Conservation (phyloP, 2,797 vertebrate genomes). For the Tokudaia muenninki region DNA sequence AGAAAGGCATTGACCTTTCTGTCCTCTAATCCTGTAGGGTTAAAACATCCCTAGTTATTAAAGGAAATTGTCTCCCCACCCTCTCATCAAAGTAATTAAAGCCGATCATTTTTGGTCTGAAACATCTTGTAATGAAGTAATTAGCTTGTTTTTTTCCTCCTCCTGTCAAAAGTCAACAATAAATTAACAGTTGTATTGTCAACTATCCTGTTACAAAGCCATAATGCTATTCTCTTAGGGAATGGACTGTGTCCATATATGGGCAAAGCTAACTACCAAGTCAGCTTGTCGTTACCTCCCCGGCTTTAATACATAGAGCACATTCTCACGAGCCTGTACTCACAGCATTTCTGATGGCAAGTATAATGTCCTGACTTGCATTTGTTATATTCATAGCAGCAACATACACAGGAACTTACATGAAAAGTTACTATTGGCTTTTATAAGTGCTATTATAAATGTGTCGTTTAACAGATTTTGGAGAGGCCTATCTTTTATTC, state of each 20-base stretch:
- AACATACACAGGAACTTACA: background rate
- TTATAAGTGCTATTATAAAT: slow-evolving; percentile 17
- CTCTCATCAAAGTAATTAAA: slow-evolving; percentile 44
- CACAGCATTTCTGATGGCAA: slow-evolving; percentile 41
- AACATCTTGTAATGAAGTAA: slow-evolving; percentile 1
- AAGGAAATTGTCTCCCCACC: background rate
- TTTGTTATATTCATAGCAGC: slow-evolving; percentile 18
- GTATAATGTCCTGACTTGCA: background rate
- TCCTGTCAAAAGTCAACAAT: slow-evolving; percentile 41
- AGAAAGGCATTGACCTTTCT: background rate
- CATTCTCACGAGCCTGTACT: slow-evolving; percentile 44
- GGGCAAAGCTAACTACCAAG: slow-evolving; percentile 33
- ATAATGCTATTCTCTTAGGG: background rate
- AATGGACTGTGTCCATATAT: background rate
- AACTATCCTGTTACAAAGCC: slow-evolving; percentile 12
- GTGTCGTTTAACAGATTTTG: slow-evolving; percentile 11
- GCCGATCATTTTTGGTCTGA: background rate
- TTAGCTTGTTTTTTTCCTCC: slow-evolving; percentile 4
- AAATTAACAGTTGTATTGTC: slow-evolving; percentile 44
- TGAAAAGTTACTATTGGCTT: slow-evolving; percentile 49
- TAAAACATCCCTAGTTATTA: slow-evolving; percentile 32
- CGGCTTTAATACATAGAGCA: background rate
- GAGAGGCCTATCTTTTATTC: background rate
- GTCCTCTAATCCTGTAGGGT: background rate
- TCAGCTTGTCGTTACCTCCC: background rate